These are phyloP conservation scores for Ephydatia muelleri DNA, from an alignment of 37 sponge, comb jelly and placozoan genomes.

Conservation along the genomic window DNA sequence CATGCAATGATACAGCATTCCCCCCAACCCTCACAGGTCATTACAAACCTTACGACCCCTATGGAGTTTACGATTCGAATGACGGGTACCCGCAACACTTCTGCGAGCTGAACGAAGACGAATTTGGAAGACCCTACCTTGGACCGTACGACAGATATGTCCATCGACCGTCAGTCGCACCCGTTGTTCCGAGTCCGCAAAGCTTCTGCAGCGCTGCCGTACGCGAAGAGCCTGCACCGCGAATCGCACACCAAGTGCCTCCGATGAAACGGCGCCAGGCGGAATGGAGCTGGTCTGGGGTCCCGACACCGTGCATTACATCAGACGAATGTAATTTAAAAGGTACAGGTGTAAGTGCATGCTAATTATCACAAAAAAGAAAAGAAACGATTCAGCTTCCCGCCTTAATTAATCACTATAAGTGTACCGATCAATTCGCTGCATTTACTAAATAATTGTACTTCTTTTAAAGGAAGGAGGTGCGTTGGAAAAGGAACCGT, in stretches of 20 bases:
- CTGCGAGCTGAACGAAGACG: constrained; percentile 32
- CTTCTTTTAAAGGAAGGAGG: too few species aligned
- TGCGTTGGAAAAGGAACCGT: constrained; percentile 11
- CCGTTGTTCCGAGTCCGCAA: neutral
- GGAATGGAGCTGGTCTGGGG: neutral
- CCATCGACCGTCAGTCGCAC: neutral
- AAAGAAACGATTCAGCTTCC: too few species aligned
- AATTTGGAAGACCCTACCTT: constrained; percentile 21
- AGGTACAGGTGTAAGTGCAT: neutral
- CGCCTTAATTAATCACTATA: too few species aligned
- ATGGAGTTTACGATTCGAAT: constrained; percentile 8
- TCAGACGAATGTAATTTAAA: neutral
- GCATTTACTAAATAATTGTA: too few species aligned
- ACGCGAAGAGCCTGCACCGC: neutral
- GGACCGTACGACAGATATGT: constrained; percentile 22
- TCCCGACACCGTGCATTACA: neutral
- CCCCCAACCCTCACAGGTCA: too few species aligned
- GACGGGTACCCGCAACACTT: constrained; percentile 20
- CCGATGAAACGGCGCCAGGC: neutral
- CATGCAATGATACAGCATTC: too few species aligned
- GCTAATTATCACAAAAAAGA: too few species aligned
- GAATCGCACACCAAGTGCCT: neutral
- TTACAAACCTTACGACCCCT: neutral
- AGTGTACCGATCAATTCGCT: neutral
- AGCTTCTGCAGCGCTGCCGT: neutral